Percentiles rank a stretch among this genome's conserved stretches.
Conservation (phyloP, 2,113 vertebrate genomes). For the Sitta europaea region DNA sequence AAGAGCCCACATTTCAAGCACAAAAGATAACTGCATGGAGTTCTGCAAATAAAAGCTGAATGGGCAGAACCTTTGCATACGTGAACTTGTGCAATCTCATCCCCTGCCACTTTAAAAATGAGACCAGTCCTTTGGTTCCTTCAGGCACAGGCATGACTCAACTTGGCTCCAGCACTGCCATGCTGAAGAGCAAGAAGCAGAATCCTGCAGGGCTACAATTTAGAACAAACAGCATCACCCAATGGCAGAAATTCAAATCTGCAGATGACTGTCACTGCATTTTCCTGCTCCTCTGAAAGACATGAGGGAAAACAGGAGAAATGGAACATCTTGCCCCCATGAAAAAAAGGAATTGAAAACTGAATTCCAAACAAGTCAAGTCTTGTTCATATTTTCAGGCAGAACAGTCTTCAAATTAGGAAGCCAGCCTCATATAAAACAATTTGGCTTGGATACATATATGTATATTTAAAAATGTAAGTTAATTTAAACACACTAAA, state of each 20-base stretch:
- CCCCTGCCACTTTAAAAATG: neutral
- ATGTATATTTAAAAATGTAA: neutral
- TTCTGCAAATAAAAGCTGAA: neutral
- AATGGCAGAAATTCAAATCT: constrained; percentile 26
- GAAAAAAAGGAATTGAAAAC: neutral
- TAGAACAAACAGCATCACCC: constrained; percentile 32
- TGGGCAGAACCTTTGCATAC: neutral
- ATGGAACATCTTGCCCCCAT: neutral
- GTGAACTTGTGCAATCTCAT: neutral
- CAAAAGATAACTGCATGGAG: neutral
- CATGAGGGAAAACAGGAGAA: neutral
- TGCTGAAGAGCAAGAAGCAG: neutral
- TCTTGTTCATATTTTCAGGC: constrained; percentile 47
- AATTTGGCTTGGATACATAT: neutral
- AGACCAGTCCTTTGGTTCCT: neutral
- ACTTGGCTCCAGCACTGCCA: neutral
- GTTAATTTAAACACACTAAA: neutral
- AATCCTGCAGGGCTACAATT: neutral
- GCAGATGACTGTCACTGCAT: neutral
- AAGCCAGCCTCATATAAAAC: neutral
- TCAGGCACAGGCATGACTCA: neutral
- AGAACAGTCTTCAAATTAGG: constrained; percentile 30
- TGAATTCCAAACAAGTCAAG: constrained; percentile 58
- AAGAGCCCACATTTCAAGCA: neutral
- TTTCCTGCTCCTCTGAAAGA: neutral